A percentile compares a stretch with the other conserved stretches of the same genome.
Evolutionary conservation across 2,113 vertebrate species (phyloP).

Genomic region (Grus americana): DNA sequence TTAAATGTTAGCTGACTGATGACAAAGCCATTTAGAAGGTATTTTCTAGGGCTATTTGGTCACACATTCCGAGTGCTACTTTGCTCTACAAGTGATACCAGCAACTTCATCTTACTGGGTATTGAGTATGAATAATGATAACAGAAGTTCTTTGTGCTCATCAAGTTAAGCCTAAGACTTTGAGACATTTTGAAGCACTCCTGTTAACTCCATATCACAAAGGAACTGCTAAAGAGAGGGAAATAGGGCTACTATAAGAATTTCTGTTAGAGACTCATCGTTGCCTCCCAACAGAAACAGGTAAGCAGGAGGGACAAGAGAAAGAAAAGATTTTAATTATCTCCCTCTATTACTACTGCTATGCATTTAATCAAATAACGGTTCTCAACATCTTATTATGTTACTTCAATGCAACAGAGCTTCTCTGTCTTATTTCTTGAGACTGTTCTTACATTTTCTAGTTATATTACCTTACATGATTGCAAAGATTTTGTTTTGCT

Average conservation of each 20-base stretch:
- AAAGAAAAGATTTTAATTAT: neutral
- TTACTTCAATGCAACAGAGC: neutral
- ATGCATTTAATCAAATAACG: neutral
- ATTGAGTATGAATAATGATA: neutral
- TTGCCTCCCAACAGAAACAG: neutral
- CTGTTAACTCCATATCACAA: neutral
- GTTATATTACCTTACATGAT: neutral
- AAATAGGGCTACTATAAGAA: neutral
- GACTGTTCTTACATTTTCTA: neutral
- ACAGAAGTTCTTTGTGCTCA: neutral
- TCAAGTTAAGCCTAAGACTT: neutral
- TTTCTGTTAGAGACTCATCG: neutral
- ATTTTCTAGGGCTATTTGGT: neutral
- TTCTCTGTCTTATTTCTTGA: neutral
- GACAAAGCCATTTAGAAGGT: neutral
- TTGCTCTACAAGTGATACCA: neutral
- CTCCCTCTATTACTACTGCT: neutral
- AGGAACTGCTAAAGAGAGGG: neutral
- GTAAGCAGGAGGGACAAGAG: neutral
- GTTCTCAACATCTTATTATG: neutral
- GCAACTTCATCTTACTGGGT: neutral
- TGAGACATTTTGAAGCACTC: neutral
- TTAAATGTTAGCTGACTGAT: neutral
- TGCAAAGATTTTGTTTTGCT: neutral
- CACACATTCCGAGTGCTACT: neutral